Base-by-base conservation (phyloP, 1,140 invertebrate species). In the Lepidurus couesii region DNA sequence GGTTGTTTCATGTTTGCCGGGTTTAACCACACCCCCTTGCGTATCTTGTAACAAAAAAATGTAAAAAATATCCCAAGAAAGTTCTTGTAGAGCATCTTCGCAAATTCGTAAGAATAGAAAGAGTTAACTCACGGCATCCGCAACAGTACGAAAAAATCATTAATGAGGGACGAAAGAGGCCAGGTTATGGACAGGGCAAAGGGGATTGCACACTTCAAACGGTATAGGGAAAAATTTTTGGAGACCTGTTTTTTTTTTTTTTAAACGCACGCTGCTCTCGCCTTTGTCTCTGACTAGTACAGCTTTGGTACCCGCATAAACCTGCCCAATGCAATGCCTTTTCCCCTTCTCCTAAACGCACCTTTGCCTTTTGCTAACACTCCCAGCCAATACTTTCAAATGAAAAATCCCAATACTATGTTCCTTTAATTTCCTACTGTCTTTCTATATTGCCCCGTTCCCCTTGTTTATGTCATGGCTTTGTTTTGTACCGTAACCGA, bases 261-360 rank as follows among this genome's bases (percentile, higher is more conserved):
- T 65, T 65, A n/a, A n/a, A 65, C 53, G 53, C 53, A 65, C 53
- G 53, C 21, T 65, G 16, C 21, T 65, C 13, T 16, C 13, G 16
- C 21, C 53, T 65, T 7, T 65, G 53, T 65, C 53, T 65, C 53
- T 65, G 53, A 65, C 53, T 65, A 65, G 53, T 65, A 65, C 53
- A 65, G 53, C 53, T 65, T 65, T 65, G 53, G 53, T 65, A 65
- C 53, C 53, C 53, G 53, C 53, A 65, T 65, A 65, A 65, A 65
- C 53, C 53, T 65, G 53, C n/a, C 10, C 45, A 65, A 34, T 34
- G 34, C 34, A 34, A 34, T 34, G 53, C 16, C 53, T 65, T 21
- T 21, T 65, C 53, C 53, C 53, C n/a, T 65, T 34, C 34, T 34
- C 34, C 34, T 34, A 34, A 34, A 34, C 34, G 34, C 34, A 34